Evolutionary conservation across 2,113 vertebrate species (phyloP).

Genomic region (Pampusana beccarii): DNA sequence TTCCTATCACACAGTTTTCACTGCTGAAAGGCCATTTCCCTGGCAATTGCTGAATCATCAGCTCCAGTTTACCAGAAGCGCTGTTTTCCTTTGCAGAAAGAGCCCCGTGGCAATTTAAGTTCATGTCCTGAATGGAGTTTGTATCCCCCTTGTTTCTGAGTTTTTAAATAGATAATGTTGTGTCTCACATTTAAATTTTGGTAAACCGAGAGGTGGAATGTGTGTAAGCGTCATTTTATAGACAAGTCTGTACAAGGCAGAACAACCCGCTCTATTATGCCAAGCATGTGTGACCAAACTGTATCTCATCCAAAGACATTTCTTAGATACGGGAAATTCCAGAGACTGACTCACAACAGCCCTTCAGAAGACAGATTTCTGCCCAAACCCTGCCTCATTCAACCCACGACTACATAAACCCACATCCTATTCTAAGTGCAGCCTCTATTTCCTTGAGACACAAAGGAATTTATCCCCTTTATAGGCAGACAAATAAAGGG

Average conservation of each 20-base stretch:
- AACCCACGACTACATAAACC: background rate
- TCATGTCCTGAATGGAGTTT: conserved; percentile 30
- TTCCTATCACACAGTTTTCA: background rate
- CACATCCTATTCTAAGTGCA: background rate
- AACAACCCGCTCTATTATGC: background rate
- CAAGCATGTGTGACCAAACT: background rate
- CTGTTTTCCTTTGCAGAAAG: conserved; percentile 22
- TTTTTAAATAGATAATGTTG: conserved; percentile 28
- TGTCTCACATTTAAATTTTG: background rate
- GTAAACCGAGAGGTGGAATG: conserved; percentile 9
- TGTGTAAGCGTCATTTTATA: background rate
- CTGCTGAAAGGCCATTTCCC: background rate
- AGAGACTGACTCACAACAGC: background rate
- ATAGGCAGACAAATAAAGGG: background rate
- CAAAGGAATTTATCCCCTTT: background rate
- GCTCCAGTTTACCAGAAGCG: conserved; percentile 19
- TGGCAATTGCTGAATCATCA: conserved; percentile 12
- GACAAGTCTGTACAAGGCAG: background rate
- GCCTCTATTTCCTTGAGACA: background rate
- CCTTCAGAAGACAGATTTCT: background rate
- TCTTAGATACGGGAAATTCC: background rate
- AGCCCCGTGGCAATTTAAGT: background rate
- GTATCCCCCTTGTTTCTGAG: background rate
- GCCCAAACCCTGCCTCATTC: background rate
- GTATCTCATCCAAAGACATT: background rate